Conservation (phyloP, 2,113 vertebrate genomes). For the Hystrix cristata region DNA sequence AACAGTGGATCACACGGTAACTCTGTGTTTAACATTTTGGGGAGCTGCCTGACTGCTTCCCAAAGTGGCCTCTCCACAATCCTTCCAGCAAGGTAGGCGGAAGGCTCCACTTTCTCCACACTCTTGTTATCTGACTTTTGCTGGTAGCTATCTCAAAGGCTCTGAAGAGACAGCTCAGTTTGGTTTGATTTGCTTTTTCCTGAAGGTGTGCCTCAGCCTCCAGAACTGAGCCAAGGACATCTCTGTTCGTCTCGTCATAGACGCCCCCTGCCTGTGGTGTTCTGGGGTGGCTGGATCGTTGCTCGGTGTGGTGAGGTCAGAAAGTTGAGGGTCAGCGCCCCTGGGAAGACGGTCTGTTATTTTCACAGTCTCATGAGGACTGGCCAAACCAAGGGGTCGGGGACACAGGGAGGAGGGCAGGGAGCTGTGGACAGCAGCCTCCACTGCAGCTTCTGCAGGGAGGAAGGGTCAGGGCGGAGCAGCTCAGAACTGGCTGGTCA, state of each 20-base stretch:
- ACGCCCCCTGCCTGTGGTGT: background rate
- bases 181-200: background rate
- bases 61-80: no score
- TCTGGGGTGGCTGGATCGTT: background rate
- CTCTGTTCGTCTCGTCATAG: background rate
- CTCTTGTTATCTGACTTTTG: background rate
- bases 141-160: background rate
- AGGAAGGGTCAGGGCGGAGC: background rate
- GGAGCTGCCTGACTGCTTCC: background rate
- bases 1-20: background rate
- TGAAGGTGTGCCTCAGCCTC: background rate
- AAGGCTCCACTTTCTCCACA: background rate
- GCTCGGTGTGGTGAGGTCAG: background rate
- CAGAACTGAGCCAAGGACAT: background rate
- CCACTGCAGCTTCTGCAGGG: background rate
- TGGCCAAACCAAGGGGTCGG: accelerated
- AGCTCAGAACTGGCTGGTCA: background rate
- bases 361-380: no score
- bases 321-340: no score
- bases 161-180: no score
- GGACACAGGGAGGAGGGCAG: background rate
- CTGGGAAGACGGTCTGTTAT: background rate
- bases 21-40: background rate
- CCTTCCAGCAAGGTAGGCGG: background rate
- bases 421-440: background rate